Evolutionary conservation across 2,888 invertebrate genomes (phyloP).

Genomic region (Dolomedes plantarius): DNA sequence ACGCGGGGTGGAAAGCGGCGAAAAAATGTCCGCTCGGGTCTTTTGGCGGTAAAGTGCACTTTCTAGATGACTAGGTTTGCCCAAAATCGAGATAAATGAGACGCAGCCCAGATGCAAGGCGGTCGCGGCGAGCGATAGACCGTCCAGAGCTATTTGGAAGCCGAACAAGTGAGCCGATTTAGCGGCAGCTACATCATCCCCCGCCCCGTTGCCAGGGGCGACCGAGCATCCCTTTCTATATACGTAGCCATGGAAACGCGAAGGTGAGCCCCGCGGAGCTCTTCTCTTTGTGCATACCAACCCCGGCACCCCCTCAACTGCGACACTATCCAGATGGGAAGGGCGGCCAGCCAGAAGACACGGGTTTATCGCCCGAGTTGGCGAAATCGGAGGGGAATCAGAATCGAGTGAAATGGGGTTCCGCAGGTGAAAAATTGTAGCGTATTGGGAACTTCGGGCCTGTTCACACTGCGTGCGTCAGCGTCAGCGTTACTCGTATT

Average conservation of each 20-base stretch:
- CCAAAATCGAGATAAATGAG: constrained; percentile 48
- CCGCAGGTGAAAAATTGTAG: too few species aligned
- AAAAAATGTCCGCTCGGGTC: constrained; percentile 1
- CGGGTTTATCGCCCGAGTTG: constrained; percentile 2
- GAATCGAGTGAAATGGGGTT: too few species aligned
- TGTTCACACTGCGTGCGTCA: too few species aligned
- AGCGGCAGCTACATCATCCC: constrained; percentile 48
- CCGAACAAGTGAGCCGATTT: constrained; percentile 63
- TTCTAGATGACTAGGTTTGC: constrained; percentile 28
- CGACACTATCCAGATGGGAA: constrained; percentile 37
- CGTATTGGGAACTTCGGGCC: too few species aligned
- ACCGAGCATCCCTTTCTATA: constrained; percentile 28
- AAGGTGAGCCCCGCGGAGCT: constrained; percentile 47
- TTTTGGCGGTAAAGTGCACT: constrained; percentile 35
- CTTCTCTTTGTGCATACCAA: neutral
- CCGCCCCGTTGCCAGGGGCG: constrained; percentile 39
- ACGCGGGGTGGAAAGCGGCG: neutral
- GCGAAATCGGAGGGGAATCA: constrained; percentile 10
- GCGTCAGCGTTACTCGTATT: too few species aligned
- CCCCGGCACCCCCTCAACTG: neutral
- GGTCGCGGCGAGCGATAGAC: constrained; percentile 10
- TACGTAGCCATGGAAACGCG: constrained; percentile 43
- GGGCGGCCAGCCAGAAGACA: neutral
- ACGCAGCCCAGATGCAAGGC: constrained; percentile 44
- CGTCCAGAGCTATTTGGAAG: constrained; percentile 20